Conservation (phyloP, 2,888 invertebrate species). For the Frankliniella intonsa region DNA sequence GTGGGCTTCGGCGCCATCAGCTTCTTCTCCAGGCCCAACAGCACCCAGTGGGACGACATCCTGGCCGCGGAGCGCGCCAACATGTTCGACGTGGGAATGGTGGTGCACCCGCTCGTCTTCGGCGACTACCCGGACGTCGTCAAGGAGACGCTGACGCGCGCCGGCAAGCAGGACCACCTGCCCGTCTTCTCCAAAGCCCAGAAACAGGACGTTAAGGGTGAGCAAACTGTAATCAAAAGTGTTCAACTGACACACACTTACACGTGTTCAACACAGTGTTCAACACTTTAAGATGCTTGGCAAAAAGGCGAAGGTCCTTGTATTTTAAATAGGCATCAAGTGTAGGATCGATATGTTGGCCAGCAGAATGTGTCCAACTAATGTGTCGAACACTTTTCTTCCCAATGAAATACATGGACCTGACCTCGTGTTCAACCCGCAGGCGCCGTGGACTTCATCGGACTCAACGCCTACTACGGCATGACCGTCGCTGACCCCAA, state of each 20-base stretch:
- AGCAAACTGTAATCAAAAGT: too few species aligned
- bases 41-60: background rate
- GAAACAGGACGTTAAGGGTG: background rate
- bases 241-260: too few species aligned
- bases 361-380: too few species aligned
- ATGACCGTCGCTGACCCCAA: background rate
- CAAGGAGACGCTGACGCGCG: background rate
- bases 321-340: too few species aligned
- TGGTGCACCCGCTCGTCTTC: background rate
- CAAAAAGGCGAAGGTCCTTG: too few species aligned
- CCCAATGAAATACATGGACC: too few species aligned
- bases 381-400: too few species aligned
- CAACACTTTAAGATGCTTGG: too few species aligned
- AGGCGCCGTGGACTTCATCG: background rate
- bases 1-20: background rate
- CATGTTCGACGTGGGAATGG: background rate
- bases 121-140: background rate
- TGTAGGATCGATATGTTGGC: too few species aligned
- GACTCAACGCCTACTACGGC: background rate
- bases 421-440: background rate
- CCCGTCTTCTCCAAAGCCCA: background rate
- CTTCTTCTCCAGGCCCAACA: background rate
- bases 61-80: background rate
- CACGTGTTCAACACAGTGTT: too few species aligned
- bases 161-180: background rate